Conservation (phyloP, 1,140 invertebrate genomes). For the Brachionus sp. region DNA sequence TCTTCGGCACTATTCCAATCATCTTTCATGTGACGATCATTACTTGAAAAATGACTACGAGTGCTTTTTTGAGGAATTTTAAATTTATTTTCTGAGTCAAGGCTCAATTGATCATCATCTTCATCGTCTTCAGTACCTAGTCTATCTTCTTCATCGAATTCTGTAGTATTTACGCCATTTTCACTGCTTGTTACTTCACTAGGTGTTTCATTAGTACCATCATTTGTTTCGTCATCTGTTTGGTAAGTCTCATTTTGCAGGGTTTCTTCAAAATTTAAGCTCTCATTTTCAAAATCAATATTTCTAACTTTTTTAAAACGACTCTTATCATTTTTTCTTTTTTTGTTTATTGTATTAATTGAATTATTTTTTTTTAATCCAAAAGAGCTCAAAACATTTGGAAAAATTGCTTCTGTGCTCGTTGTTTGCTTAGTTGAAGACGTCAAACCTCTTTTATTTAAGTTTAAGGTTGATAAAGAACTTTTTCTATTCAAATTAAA, state of each 20-base stretch:
- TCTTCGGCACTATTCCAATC: conserved; percentile 24
- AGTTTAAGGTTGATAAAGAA: background rate
- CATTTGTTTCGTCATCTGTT: conserved; percentile 21
- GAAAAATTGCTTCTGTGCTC: background rate
- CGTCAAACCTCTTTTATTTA: background rate
- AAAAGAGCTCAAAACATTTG: background rate
- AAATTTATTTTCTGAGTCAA: conserved; percentile 22
- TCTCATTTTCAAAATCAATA: background rate
- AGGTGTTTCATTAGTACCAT: background rate
- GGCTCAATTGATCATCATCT: background rate
- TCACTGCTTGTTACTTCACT: conserved; percentile 26
- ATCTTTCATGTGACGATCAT: conserved; percentile 12
- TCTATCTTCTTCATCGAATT: background rate
- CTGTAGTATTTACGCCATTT: conserved; percentile 12
- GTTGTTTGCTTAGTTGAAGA: background rate
- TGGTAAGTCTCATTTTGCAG: background rate
- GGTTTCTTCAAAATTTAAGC: background rate
- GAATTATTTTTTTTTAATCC: background rate
- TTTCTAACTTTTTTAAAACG: background rate
- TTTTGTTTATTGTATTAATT: background rate
- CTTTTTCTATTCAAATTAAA: conserved; percentile 3
- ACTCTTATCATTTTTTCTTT: background rate
- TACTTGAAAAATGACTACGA: background rate
- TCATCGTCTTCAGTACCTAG: background rate
- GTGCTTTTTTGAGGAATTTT: conserved; percentile 25